phyloP scores from a whole-genome alignment of 2,113 vertebrate species.

The Ardeotis arabs region DNA sequence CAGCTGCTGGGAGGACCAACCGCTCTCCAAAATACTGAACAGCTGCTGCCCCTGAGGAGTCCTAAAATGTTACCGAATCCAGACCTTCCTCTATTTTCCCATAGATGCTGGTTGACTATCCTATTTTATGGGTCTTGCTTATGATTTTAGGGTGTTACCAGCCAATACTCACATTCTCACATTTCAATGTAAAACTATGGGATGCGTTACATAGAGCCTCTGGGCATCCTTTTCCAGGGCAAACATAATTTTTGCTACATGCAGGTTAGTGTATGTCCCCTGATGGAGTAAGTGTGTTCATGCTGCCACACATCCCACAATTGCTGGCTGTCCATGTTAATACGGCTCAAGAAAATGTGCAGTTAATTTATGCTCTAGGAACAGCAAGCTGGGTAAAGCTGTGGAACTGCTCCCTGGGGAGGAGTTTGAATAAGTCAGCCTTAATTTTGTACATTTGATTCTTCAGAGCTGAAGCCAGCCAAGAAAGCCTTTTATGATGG shows the following conservation, averaged over 20 bases:
- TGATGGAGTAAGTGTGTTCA: neutral
- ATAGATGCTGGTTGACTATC: neutral
- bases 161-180: neutral
- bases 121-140: neutral
- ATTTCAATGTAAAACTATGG: neutral
- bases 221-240: neutral
- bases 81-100: neutral
- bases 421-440: constrained; percentile 5
- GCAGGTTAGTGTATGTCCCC: neutral
- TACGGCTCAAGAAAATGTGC: neutral
- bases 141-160: neutral
- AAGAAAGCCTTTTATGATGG: neutral
- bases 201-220: neutral
- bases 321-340: neutral
- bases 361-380: constrained; percentile 8
- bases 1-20: neutral
- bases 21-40: neutral
- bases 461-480: neutral
- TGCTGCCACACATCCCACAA: neutral
- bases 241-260: neutral
- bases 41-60: neutral
- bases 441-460: constrained; percentile 32
- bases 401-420: neutral
- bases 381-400: neutral
- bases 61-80: neutral